Evolutionary conservation across 1,140 invertebrate species (phyloP), one percentile per base, ranked within the genome.

Genomic region (Sitobion miscanthi): DNA sequence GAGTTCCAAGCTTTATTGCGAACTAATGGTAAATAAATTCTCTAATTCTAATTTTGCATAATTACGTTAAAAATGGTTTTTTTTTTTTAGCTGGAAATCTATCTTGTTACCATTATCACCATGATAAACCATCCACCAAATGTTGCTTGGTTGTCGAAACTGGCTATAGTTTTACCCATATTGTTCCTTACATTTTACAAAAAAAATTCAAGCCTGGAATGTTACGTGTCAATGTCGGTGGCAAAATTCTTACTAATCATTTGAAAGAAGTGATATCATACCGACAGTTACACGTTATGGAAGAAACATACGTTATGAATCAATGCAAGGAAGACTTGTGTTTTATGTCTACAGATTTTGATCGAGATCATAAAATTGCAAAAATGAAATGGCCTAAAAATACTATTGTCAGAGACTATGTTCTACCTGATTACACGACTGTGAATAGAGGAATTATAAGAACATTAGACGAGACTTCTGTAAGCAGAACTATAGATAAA

Each of bases 301-400:
- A 99, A 95, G 99, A 99, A 95, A 99, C 99, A 0, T 99, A 98
- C 95, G 98, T 99, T 1, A 99, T 99, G 21, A 99, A 99, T 95
- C 99, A 99, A 96, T 97, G 98, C 1, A 99, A 99, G 95, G 99
- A 99, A 96, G 99, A 99, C 95, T 97, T 97, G 0, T 99, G 99
- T 95, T 99, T 97, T 96, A 98, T 99, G 0, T 98, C 98, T 1
- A 96, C 96, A 94, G 96, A 99, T 95, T 99, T 99, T 94, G 97
- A 97, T 94, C 95, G 95, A 35, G 98, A 99, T 94, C 98, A 99
- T 97, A 96, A 96, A 82, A 97, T 96, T 90, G 97, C 98, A 14
- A 96, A 96, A 95, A 96, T 96, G 90, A 96, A 96, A 95, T 95
- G 94, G 92, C 94, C 94, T 20, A 95, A 96, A 2, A 97, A 97